Percentiles rank a stretch among this genome's conserved stretches.
phyloP scores from a whole-genome alignment of 2,797 vertebrate species.

The Cheirogaleus major region DNA sequence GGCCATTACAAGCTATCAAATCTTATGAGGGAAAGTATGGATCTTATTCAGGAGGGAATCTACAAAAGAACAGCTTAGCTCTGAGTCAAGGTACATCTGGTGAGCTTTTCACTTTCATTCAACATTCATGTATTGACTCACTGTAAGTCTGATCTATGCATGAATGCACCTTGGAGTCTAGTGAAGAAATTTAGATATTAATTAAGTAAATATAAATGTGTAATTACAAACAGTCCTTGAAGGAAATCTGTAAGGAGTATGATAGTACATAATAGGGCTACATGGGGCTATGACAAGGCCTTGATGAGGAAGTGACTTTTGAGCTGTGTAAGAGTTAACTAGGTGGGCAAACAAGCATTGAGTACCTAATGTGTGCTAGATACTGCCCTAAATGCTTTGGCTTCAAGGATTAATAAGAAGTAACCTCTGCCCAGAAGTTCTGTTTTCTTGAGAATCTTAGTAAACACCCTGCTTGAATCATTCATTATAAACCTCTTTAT shows the following conservation, averaged over 20 bases:
- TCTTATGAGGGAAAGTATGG: conserved; percentile 31
- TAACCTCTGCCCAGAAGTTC: neutral
- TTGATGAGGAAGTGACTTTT: conserved; percentile 49
- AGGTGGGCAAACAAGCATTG: conserved; percentile 8
- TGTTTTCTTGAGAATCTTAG: conserved; percentile 29
- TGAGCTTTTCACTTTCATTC: conserved; percentile 45
- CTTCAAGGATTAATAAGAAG: conserved; percentile 13
- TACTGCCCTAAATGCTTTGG: neutral
- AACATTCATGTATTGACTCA: conserved; percentile 1
- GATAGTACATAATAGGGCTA: neutral
- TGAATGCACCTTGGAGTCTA: neutral
- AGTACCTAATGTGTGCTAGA: neutral
- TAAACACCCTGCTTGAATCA: neutral
- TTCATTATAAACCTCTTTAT: conserved; percentile 29
- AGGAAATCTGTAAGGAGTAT: neutral
- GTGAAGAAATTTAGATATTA: conserved; percentile 19
- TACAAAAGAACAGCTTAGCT: conserved; percentile 31
- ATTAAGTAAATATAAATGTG: neutral
- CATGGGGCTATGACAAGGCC: neutral
- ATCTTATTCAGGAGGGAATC: conserved; percentile 45
- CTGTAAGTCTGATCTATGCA: neutral
- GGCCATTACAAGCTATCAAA: neutral
- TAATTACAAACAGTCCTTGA: conserved; percentile 34
- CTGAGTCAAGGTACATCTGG: neutral
- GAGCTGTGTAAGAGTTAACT: neutral